Conservation (phyloP, 2,888 invertebrate genomes). For the Drosophila planitibia region DNA sequence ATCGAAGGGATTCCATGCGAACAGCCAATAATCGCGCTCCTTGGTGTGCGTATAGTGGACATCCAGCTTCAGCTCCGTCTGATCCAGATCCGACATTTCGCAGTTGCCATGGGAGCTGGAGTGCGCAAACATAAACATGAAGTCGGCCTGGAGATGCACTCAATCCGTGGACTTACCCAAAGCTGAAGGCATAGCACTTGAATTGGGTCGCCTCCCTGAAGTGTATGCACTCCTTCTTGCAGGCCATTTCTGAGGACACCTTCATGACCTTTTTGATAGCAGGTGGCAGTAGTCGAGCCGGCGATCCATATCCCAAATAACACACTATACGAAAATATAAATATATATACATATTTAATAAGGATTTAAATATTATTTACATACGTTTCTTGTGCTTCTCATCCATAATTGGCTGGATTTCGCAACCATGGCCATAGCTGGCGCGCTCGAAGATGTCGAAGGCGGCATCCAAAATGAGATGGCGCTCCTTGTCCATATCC, state of each 20-base stretch:
- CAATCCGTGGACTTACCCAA: slow-evolving; percentile 85
- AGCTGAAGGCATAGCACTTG: slow-evolving; percentile 92
- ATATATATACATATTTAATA: too few species aligned
- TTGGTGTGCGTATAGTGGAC: slow-evolving; percentile 89
- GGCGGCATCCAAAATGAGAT: slow-evolving; percentile 88
- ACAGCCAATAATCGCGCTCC: slow-evolving; percentile 90
- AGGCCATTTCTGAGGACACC: slow-evolving; percentile 88
- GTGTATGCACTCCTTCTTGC: slow-evolving; percentile 89
- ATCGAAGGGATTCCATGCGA: slow-evolving; percentile 92
- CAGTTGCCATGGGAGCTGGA: slow-evolving; percentile 86
- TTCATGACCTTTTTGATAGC: slow-evolving; percentile 89
- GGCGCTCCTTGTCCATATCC: slow-evolving; percentile 88
- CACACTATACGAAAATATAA: slow-evolving; percentile 87
- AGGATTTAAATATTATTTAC: slow-evolving; percentile 17
- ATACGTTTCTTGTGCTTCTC: slow-evolving; percentile 85
- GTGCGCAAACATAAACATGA: background rate
- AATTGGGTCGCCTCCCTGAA: slow-evolving; percentile 87
- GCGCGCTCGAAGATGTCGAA: slow-evolving; percentile 93
- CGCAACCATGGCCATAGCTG: slow-evolving; percentile 93
- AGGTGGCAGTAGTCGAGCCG: slow-evolving; percentile 89
- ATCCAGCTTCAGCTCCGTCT: slow-evolving; percentile 90
- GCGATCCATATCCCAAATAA: slow-evolving; percentile 91
- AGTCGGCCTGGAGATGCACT: fast-evolving
- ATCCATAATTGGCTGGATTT: slow-evolving; percentile 87
- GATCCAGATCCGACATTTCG: slow-evolving; percentile 91